Conservation (phyloP, 2,113 vertebrate species). For the Synchiropus splendidus region DNA sequence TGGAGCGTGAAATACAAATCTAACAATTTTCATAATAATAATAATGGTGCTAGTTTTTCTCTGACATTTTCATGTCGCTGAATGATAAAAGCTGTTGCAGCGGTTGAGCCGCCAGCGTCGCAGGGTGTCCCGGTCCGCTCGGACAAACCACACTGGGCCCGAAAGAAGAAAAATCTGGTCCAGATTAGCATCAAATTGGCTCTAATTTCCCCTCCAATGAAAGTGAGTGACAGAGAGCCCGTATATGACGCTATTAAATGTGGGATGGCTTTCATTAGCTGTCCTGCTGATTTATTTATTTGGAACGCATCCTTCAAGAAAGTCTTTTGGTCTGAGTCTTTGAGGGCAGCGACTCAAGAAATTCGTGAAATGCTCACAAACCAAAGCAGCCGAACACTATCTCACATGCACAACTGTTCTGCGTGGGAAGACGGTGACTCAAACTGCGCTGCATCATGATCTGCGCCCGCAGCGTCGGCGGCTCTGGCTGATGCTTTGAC, state of each 20-base stretch:
- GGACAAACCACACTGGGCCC: constrained; percentile 15
- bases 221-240: constrained; percentile 53
- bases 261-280: constrained; percentile 60
- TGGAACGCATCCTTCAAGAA: constrained; percentile 53
- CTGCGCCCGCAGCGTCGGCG: constrained; percentile 7
- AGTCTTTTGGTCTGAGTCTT: constrained; percentile 20
- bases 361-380: constrained; percentile 5
- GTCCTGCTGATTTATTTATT: constrained; percentile 58
- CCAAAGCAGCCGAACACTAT: constrained; percentile 12
- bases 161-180: constrained; percentile 44
- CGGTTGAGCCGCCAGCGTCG: constrained; percentile 14
- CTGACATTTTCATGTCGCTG: too few relatives aligned
- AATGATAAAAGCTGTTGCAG: constrained; percentile 23
- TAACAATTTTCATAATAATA: too few relatives aligned
- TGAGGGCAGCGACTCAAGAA: constrained; percentile 17
- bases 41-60: too few relatives aligned
- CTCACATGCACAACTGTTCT: constrained; percentile 23
- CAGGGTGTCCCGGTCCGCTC: constrained; percentile 25
- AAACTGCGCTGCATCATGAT: constrained; percentile 55
- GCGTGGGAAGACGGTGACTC: constrained; percentile 54
- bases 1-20: too few relatives aligned
- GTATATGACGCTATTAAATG: constrained; percentile 37
- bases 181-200: constrained; percentile 56
- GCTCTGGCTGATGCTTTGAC: constrained; percentile 33
- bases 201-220: constrained; percentile 50